Evolutionary conservation across 2,888 invertebrate genomes (phyloP).

Genomic region (Macaria notata): DNA sequence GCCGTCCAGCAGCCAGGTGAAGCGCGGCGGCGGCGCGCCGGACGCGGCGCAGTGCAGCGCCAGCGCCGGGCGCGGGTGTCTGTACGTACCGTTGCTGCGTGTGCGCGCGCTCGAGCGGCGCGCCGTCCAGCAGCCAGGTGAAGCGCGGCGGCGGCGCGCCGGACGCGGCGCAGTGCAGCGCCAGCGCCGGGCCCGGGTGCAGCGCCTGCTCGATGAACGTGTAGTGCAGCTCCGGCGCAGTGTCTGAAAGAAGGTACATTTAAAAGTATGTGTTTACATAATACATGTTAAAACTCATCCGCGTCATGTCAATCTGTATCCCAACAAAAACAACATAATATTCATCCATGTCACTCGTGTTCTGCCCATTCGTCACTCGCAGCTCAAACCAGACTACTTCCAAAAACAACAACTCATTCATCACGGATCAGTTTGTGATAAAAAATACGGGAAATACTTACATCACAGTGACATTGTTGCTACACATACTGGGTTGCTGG

Average conservation of each 20-base stretch:
- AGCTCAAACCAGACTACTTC: conserved; percentile 16
- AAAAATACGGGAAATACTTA: not conserved
- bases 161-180: conserved; percentile 91
- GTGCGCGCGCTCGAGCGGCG: conserved; percentile 80
- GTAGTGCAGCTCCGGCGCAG: conserved; percentile 90
- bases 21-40: conserved; percentile 91
- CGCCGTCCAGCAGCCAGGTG: conserved; percentile 87
- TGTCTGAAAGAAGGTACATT: conserved; percentile 78
- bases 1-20: conserved; percentile 88
- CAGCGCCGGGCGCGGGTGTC: too few species aligned
- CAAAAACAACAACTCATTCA: conserved; percentile 25
- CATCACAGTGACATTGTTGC: too few species aligned
- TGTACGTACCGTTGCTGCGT: conserved; percentile 60
- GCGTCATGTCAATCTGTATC: too few species aligned
- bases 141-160: conserved; percentile 92
- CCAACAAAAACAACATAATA: too few species aligned
- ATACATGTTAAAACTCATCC: too few species aligned
- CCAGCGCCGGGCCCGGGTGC: conserved; percentile 86
- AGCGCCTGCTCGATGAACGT: conserved; percentile 90
- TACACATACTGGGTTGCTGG: too few species aligned
- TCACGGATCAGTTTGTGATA: conserved; percentile 43
- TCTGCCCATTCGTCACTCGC: conserved; percentile 25
- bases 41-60: conserved; percentile 93
- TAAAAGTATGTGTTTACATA: too few species aligned
- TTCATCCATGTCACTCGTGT: too few species aligned